Evolutionary conservation across 1,140 invertebrate genomes (phyloP).

Genomic region (Achroia grisella): DNA sequence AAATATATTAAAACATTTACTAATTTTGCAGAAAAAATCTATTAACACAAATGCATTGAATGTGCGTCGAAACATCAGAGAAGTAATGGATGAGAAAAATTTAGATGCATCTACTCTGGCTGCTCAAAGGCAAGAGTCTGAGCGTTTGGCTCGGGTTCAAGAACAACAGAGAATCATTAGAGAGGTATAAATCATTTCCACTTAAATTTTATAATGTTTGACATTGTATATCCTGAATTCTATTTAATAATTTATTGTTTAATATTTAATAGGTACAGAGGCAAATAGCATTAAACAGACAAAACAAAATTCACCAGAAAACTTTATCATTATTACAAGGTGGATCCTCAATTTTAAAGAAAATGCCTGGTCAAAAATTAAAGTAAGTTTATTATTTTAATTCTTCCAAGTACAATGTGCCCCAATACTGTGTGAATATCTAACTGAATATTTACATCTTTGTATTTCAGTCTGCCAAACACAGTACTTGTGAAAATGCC

Average conservation of each 20-base stretch:
- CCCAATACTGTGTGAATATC: too few species aligned
- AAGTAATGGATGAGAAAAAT: conserved; percentile 94
- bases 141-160: conserved; percentile 87
- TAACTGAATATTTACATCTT: too few species aligned
- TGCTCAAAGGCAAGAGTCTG: conserved; percentile 94
- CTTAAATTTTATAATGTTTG: background rate
- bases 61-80: conserved; percentile 88
- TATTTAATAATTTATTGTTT: conserved; percentile 1
- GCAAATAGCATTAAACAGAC: conserved; percentile 80
- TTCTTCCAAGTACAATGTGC: background rate
- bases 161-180: conserved; percentile 87
- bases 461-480: conserved; percentile 59
- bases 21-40: conserved; percentile 60
- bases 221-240: background rate
- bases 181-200: conserved; percentile 61
- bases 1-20: too few species aligned
- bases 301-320: conserved; percentile 79
- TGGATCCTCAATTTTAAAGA: conserved; percentile 74
- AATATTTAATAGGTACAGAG: conserved; percentile 74
- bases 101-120: conserved; percentile 93
- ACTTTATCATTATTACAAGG: conserved; percentile 82
- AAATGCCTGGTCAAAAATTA: conserved; percentile 56
- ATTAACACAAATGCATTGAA: conserved; percentile 77
- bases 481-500: conserved; percentile 79
- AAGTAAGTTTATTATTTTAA: conserved; percentile 41